Conservation (phyloP, 2,888 invertebrate genomes). For the Celastrina argiolus region DNA sequence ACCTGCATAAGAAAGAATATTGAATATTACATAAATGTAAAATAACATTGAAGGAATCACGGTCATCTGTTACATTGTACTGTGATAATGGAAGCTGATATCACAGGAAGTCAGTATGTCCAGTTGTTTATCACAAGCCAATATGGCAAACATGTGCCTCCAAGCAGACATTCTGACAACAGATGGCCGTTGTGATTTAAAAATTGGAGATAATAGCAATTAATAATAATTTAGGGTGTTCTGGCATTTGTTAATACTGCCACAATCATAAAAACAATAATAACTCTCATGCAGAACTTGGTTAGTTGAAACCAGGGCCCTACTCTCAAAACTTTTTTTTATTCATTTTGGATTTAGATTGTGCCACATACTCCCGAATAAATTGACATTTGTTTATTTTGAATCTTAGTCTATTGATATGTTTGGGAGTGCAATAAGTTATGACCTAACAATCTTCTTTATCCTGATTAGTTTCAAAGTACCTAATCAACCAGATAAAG, state of each 20-base stretch:
- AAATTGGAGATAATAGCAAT: neutral
- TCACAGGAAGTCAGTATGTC: constrained; percentile 56
- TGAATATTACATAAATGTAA: neutral
- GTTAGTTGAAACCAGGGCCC: no score
- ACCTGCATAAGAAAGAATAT: no score
- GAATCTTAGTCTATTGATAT: no score
- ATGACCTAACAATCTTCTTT: no score
- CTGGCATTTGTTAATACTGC: neutral
- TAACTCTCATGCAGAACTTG: no score
- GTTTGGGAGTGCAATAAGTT: no score
- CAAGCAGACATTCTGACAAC: constrained; percentile 26
- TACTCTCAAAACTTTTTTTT: no score
- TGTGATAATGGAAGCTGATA: constrained; percentile 41
- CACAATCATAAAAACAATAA: neutral
- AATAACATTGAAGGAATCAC: neutral
- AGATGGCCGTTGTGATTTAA: constrained; percentile 26
- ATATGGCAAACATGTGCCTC: constrained; percentile 30
- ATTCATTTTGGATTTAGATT: no score
- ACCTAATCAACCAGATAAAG: no score
- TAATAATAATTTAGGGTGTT: neutral
- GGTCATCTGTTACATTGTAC: neutral
- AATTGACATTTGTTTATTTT: no score
- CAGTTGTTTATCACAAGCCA: constrained; percentile 52
- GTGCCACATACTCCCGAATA: no score
- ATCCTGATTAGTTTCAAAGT: no score